phyloP scores from a whole-genome alignment of 2,797 vertebrate species.

The Helicolenus hilgendorfi region DNA sequence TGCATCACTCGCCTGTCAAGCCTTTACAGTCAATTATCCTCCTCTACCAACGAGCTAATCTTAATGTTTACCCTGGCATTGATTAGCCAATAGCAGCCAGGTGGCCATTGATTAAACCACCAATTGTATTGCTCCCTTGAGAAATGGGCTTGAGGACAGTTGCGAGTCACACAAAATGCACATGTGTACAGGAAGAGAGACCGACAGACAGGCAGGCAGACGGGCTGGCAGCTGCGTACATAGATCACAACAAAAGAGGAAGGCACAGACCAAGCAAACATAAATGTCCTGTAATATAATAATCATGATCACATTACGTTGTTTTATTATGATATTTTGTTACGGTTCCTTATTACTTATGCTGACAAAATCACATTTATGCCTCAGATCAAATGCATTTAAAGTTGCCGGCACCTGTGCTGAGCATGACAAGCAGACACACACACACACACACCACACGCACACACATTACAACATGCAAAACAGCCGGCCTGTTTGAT shows the following conservation, averaged over 20 bases:
- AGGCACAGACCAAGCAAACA: constrained; percentile 68
- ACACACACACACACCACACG: neutral
- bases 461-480: constrained; percentile 45
- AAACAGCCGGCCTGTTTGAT: constrained; percentile 64
- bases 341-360: constrained; percentile 69
- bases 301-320: constrained; percentile 75
- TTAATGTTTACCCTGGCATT: constrained; percentile 77
- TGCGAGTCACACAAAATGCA: constrained; percentile 35
- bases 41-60: constrained; percentile 62
- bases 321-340: constrained; percentile 79
- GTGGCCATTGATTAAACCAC: constrained; percentile 68
- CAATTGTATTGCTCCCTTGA: constrained; percentile 60
- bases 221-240: constrained; percentile 54
- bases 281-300: constrained; percentile 79
- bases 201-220: neutral
- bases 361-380: constrained; percentile 77
- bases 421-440: constrained; percentile 17
- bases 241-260: constrained; percentile 69
- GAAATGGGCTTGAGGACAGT: constrained; percentile 48
- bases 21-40: constrained; percentile 65
- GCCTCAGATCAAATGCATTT: constrained; percentile 63
- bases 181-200: constrained; percentile 38
- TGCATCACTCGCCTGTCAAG: constrained; percentile 49
- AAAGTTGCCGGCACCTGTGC: constrained; percentile 70
- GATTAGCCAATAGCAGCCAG: constrained; percentile 73